Evolutionary conservation across 2,113 vertebrate species (phyloP), one percentile per base, ranked within the genome.

Genomic region (Myiopsitta monachus): DNA sequence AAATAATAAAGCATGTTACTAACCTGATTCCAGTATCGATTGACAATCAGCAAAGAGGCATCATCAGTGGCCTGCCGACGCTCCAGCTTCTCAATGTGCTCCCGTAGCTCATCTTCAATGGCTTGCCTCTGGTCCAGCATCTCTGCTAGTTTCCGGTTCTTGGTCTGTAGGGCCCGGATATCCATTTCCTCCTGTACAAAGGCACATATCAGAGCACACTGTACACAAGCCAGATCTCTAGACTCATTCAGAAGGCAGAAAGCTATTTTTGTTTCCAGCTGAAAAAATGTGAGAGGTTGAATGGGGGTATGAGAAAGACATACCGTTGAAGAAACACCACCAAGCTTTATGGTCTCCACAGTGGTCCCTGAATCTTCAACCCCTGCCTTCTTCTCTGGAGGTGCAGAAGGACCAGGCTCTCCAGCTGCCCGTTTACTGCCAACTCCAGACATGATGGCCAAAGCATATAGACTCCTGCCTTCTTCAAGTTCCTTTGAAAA

Each of bases 1-100:
- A 88, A 66, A 43, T 7, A 31, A 31, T 9, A 36, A 49, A 85
- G 49, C 7, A 5, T 14, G 23, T 7, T 4, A 31, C 83, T 81
- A 83, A 99, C 99, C 98, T 99, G 99, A 95, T 99, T 99, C 99
- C 99, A 99, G 97, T 99, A 99, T 77, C 99, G 98, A 86, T 99
- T 99, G 66, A 99, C 98, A 72, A 99, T 99, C 51, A 99, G 97
- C 24, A 99, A 95, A 28, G 99, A 99, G 55, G 99, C 99, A 63
- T 99, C 99, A 30, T 99, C 99, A 0, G 99, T 99, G 49, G 99
- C 99, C 97, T 99, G 99, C 1, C 99, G 98, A 18, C 99, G 98
- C 97, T 99, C 99, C 67, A 99, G 97, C 75, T 99, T 98, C 90
- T 99, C 99, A 21, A 99, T 99, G 88, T 99, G 98, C 82, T 99